Conservation (phyloP, 2,113 vertebrate species). For the Galemys pyrenaicus region DNA sequence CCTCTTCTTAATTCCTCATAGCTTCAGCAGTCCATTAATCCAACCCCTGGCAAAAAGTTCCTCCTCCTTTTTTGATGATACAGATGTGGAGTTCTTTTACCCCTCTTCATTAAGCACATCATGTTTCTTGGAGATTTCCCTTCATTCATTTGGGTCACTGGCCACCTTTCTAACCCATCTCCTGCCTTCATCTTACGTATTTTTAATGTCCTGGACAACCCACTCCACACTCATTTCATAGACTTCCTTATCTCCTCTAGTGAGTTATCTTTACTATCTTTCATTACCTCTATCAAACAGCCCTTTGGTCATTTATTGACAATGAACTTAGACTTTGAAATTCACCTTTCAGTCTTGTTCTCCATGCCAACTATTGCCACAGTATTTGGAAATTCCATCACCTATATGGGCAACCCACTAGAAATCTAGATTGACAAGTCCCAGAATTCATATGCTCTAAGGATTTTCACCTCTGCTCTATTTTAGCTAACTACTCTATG, state of each 20-base stretch:
- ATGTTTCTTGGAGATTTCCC: not conserved
- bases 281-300: slow-evolving; percentile 40
- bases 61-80: not conserved
- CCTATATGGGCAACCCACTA: not conserved
- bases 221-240: not conserved
- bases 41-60: not conserved
- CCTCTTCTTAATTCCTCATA: not conserved
- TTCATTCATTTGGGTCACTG: not conserved
- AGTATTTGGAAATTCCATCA: slow-evolving; percentile 36
- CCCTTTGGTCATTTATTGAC: slow-evolving; percentile 9
- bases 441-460: not conserved
- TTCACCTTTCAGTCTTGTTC: slow-evolving; percentile 6
- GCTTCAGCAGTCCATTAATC: not conserved
- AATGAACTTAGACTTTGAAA: slow-evolving; percentile 6
- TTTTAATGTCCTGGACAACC: not conserved
- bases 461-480: slow-evolving; percentile 5
- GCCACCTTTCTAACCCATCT: not conserved
- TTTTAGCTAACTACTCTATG: not conserved
- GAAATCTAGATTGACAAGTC: slow-evolving; percentile 11
- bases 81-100: not conserved
- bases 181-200: slow-evolving; percentile 16
- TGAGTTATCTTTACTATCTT: slow-evolving; percentile 53
- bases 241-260: slow-evolving; percentile 19
- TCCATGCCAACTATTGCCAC: slow-evolving; percentile 9
- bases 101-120: not conserved